Conservation (phyloP, 2,888 invertebrate genomes). For the Parthenolecanium corni region DNA sequence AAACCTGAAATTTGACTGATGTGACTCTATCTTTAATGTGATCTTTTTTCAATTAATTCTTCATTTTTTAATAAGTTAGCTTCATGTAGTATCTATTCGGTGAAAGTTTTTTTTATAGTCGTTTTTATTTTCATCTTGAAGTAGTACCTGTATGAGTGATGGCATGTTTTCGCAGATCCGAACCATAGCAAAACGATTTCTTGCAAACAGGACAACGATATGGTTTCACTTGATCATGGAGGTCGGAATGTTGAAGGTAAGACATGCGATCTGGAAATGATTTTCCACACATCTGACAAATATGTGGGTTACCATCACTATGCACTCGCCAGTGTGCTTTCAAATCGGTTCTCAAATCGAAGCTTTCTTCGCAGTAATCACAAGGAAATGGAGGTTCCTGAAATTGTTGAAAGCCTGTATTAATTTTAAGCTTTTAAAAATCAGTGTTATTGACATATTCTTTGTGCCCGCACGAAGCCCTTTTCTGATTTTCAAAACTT, state of each 20-base stretch:
- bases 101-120: no score
- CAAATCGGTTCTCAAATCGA: slow-evolving; percentile 32
- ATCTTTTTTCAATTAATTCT: no score
- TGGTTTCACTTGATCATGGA: slow-evolving; percentile 51
- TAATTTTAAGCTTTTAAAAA: not conserved
- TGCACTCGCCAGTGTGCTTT: slow-evolving; percentile 34
- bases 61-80: no score
- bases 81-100: no score
- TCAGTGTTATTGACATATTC: not conserved
- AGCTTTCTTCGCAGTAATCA: slow-evolving; percentile 33
- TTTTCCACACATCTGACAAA: slow-evolving; percentile 37
- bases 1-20: no score
- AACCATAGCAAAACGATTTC: slow-evolving; percentile 49
- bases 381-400: slow-evolving; percentile 33
- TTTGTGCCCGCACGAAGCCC: not conserved
- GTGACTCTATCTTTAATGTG: no score
- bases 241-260: slow-evolving; percentile 48
- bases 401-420: no score
- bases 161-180: slow-evolving; percentile 34
- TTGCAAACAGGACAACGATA: slow-evolving; percentile 50
- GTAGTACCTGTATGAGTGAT: slow-evolving; percentile 44
- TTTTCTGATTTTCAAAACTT: not conserved
- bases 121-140: no score
- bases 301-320: slow-evolving; percentile 32
- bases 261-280: slow-evolving; percentile 55